Evolutionary conservation across 2,113 vertebrate species (phyloP), one percentile per base, ranked within the genome.

Genomic region (Petaurus breviceps): DNA sequence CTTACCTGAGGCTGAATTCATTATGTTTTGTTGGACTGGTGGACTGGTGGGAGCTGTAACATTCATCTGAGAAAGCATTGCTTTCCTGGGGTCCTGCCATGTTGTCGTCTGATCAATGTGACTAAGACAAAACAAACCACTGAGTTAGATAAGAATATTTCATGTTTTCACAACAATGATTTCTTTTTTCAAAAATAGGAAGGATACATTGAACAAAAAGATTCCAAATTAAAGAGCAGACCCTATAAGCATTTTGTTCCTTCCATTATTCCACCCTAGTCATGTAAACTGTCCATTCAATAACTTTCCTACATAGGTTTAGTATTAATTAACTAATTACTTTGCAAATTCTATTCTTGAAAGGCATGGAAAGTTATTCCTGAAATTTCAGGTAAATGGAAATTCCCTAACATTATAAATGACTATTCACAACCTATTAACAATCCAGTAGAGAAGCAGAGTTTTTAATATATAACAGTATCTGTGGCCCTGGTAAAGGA

Each of bases 71-170:
- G 99, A 99, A 14, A 99, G 99, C 98, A 99, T 99, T 93, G 99
- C 98, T 98, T 99, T 99, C 96, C 99, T 99, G 94, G 99, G 99
- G 97, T 99, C 99, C 97, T 99, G 99, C 99, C 99, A 99, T 97
- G 99, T 99, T 96, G 99, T 99, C 51, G 99, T 99, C 98, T 99
- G 99, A 98, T 99, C 99, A 50, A 99, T 99, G 98, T 99, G 99
- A 98, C 99, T 99, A 96, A 46, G 91, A 99, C 37, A 97, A 97
- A 98, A 98, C 90, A 98, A 97, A 98, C 11, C 1, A 0, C 37
- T 37, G 54, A 55, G 89, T 98, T 97, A 99, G 97, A 90, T 5
- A 84, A 90, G 54, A 97, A 47, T 95, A 89, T 92, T 55, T 1
- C 8, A 95, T 3, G 43, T n/a, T 93, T 89, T 93, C 92, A 93